Evolutionary conservation across 2,888 invertebrate genomes (phyloP), one percentile per base, ranked within the genome.

Genomic region (Amphipoea oculea): DNA sequence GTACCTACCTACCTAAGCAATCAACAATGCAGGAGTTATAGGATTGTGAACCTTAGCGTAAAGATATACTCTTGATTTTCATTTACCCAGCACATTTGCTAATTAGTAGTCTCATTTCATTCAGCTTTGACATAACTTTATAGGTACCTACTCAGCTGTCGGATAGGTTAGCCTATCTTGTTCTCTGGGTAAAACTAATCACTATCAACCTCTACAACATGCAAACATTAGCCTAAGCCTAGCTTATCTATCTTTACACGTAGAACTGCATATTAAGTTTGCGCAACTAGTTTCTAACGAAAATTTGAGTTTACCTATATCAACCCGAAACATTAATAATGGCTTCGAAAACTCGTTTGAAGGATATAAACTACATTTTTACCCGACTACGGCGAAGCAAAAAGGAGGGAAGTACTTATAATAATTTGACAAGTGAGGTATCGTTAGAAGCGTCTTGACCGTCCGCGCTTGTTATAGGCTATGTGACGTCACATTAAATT

Each of bases 91-190:
- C 17, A 14, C 14, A 12, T 11, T 36, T 29, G 17, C 6, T 40
- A 9, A 40, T 80, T 80, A 29, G 51, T 45, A 57, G 48, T 60
- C 36, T 51, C 12, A 11, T 71, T 79, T 36, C 42, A n/a, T 73
- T 76, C 6, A 42, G 17, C 4, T 51, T 48, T 29, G 29, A 17
- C 7, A n/a, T 29, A 42, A 5, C 7, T 62, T 6, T 36, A 29
- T 29, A 29, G 29, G 29, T 29, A 2, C n/a, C n/a, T n/a, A n/a
- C 0, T 63, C 20, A 6, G n/a, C 29, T 11, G 40, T 29, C 23
- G 7, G 23, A 48, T 4, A 29, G 36, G 36, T 48, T 60, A 17
- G 5, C 2, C 17, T 36, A 20, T 63, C 4, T 11, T 62, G 20
- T 51, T 45, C 36, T 63, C 4, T 36, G 36, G 5, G 0, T 4